These are phyloP conservation scores for Hypena proboscidalis DNA, from an alignment of 2,888 invertebrate species.

Conservation along the genomic window DNA sequence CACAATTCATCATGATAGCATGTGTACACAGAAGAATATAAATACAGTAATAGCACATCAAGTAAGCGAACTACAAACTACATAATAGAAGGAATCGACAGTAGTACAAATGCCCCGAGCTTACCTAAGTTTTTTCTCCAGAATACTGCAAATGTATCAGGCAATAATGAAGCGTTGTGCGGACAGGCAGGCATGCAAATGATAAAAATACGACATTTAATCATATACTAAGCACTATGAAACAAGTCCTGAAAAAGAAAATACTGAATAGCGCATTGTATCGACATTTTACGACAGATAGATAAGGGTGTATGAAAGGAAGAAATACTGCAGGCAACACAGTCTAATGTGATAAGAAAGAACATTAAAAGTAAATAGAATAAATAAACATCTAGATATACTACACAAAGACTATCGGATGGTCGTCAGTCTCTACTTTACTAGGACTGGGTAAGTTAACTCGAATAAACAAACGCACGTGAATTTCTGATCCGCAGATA, in stretches of 20 bases:
- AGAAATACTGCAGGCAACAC: neutral
- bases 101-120: constrained; percentile 63
- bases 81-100: constrained; percentile 39
- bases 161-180: constrained; percentile 85
- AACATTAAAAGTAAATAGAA: too few relatives aligned
- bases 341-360: too few relatives aligned
- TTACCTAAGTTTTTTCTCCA: constrained; percentile 95
- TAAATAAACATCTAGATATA: too few relatives aligned
- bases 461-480: too few relatives aligned
- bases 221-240: constrained; percentile 61
- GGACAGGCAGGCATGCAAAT: constrained; percentile 86
- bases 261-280: constrained; percentile 31
- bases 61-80: constrained; percentile 39
- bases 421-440: too few relatives aligned
- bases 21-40: constrained; percentile 1
- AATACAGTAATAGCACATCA: constrained; percentile 16
- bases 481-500: too few relatives aligned
- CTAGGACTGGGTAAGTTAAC: too few relatives aligned
- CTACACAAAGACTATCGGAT: too few relatives aligned
- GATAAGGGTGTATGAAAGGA: neutral
- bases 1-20: neutral
- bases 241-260: constrained; percentile 39
- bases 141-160: constrained; percentile 88
- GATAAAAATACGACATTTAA: constrained; percentile 79
- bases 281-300: constrained; percentile 1